Evolutionary conservation across 2,113 vertebrate genomes (phyloP).

Genomic region (Tamias sibiricus): DNA sequence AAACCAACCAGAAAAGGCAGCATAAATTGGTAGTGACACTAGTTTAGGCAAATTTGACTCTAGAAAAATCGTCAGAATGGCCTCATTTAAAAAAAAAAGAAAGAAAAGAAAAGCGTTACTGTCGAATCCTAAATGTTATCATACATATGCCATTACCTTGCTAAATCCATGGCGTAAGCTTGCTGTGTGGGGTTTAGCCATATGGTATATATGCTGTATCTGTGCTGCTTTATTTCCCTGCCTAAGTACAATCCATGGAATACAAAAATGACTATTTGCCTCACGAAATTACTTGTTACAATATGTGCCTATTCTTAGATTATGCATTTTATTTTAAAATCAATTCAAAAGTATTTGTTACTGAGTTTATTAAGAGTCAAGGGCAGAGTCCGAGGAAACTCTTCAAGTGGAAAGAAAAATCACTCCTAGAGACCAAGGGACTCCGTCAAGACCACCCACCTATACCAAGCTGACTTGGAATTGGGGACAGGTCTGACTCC

Average conservation of each 20-base stretch:
- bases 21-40: not conserved
- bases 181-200: constrained; percentile 1
- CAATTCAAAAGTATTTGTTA: not conserved
- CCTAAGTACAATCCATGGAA: constrained; percentile 23
- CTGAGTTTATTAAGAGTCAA: not conserved
- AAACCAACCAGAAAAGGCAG: constrained; percentile 58
- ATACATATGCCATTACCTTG: not conserved
- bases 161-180: not conserved
- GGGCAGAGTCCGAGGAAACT: not conserved
- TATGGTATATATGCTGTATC: not conserved
- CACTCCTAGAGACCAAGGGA: not conserved
- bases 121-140: not conserved
- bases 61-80: constrained; percentile 16
- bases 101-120: not conserved
- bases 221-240: constrained; percentile 11
- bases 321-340: constrained; percentile 26
- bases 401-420: not conserved
- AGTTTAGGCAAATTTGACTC: not conserved
- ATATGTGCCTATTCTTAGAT: constrained; percentile 20
- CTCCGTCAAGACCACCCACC: not conserved
- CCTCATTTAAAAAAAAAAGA: not conserved
- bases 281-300: constrained; percentile 31
- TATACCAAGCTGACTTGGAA: not conserved
- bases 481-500: not conserved
- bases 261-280: constrained; percentile 37